phyloP scores from a whole-genome alignment of 2,888 invertebrate genomes.

The Temnothorax rugatulus region DNA sequence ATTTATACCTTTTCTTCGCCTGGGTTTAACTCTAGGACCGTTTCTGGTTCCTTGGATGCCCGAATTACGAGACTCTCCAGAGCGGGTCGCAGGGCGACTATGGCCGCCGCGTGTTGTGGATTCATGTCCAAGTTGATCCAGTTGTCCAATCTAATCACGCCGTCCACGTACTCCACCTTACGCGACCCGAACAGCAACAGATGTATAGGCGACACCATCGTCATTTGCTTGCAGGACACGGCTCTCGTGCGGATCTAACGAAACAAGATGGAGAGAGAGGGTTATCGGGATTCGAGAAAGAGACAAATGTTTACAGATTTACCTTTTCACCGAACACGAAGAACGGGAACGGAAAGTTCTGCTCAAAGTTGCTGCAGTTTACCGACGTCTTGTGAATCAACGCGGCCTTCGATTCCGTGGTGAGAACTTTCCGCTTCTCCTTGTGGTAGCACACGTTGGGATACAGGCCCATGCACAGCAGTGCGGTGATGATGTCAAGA shows the following conservation, averaged over 20 bases:
- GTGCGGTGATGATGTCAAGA: conserved; percentile 93
- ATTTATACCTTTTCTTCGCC: conserved; percentile 89
- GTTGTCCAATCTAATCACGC: conserved; percentile 94
- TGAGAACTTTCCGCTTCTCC: conserved; percentile 97
- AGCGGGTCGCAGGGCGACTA: conserved; percentile 95
- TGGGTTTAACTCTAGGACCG: conserved; percentile 89
- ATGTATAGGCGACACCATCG: conserved; percentile 98
- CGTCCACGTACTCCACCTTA: conserved; percentile 93
- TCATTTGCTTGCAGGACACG: conserved; percentile 98
- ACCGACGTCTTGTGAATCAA: conserved; percentile 99
- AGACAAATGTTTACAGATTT: conserved; percentile 40
- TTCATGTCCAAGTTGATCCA: conserved; percentile 97
- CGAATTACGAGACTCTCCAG: conserved; percentile 94
- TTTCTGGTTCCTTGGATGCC: conserved; percentile 93
- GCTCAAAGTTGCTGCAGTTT: conserved; percentile 94
- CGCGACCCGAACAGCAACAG: conserved; percentile 96
- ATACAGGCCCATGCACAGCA: conserved; percentile 96
- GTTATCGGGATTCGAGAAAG: conserved; percentile 17
- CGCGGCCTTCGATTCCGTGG: conserved; percentile 97
- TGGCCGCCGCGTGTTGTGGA: conserved; percentile 91
- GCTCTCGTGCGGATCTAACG: conserved; percentile 95
- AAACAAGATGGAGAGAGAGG: conserved; percentile 12
- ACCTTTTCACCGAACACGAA: conserved; percentile 99
- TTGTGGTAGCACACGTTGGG: conserved; percentile 98
- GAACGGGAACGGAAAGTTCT: conserved; percentile 96